Conservation (phyloP, 2,113 vertebrate genomes). For the Anguilla rostrata region DNA sequence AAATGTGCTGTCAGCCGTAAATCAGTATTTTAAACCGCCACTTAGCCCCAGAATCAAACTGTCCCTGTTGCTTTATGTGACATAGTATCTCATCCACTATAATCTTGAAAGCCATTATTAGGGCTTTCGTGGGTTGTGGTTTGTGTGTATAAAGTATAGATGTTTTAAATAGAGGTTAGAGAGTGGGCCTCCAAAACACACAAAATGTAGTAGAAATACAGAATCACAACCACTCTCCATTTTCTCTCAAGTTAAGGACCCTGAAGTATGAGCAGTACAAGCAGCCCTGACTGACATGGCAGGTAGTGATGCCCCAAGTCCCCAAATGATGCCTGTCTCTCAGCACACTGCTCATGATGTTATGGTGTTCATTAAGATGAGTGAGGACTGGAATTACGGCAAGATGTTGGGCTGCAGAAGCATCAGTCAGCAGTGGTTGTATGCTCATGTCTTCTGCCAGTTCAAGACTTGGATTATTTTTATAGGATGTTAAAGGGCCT, state of each 20-base stretch:
- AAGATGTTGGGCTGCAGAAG: background rate
- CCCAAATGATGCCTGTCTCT: background rate
- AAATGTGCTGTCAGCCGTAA: background rate
- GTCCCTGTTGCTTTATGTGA: background rate
- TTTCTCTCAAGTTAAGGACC: background rate
- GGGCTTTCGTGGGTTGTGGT: background rate
- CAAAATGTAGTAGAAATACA: background rate
- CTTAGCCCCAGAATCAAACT: background rate
- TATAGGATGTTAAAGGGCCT: background rate
- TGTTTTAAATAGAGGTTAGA: background rate
- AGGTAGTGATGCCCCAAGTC: background rate
- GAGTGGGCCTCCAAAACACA: background rate
- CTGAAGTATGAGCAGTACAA: background rate
- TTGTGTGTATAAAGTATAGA: background rate
- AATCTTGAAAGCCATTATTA: background rate
- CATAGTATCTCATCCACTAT: background rate
- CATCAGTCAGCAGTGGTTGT: background rate
- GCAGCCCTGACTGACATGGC: background rate
- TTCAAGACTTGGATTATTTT: background rate
- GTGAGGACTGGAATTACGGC: background rate
- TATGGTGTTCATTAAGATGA: constrained; percentile 6
- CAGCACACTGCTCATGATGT: background rate
- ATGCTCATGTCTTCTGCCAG: background rate
- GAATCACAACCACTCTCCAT: background rate
- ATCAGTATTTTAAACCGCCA: background rate